Evolutionary conservation across 2,113 vertebrate genomes (phyloP).

Genomic region (Rhinoderma darwinii): DNA sequence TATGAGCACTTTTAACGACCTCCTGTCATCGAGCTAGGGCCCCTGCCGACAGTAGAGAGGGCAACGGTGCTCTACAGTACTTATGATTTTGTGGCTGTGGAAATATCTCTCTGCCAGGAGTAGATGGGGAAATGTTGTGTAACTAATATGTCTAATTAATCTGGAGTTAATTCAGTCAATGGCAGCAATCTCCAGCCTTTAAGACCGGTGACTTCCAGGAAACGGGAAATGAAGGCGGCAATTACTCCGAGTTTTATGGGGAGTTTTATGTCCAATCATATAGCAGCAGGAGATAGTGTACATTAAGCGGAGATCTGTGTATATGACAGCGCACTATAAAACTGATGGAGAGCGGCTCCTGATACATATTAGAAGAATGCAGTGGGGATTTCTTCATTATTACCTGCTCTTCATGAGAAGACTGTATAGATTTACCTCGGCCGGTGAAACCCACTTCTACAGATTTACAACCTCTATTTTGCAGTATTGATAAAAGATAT

Average conservation of each 20-base stretch:
- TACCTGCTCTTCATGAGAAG: background rate
- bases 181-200: background rate
- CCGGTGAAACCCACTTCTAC: background rate
- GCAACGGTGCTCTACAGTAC: background rate
- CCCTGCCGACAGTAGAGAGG: background rate
- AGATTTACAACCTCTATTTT: constrained; percentile 49
- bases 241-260: constrained; percentile 18
- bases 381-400: constrained; percentile 32
- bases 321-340: constrained; percentile 44
- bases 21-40: background rate
- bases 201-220: constrained; percentile 16
- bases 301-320: constrained; percentile 37
- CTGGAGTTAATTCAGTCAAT: constrained; percentile 48
- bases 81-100: constrained; percentile 12
- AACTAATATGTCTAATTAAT: constrained; percentile 54
- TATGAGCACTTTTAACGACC: background rate
- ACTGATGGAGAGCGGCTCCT: constrained; percentile 27
- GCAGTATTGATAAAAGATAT: constrained; percentile 49
- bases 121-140: constrained; percentile 27
- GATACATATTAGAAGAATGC: constrained; percentile 36
- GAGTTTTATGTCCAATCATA: constrained; percentile 32
- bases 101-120: constrained; percentile 10
- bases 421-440: constrained; percentile 10
- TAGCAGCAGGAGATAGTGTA: constrained; percentile 30
- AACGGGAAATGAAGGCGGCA: background rate